Evolutionary conservation across 2,113 vertebrate genomes (phyloP).

Genomic region (Lanius collurio): DNA sequence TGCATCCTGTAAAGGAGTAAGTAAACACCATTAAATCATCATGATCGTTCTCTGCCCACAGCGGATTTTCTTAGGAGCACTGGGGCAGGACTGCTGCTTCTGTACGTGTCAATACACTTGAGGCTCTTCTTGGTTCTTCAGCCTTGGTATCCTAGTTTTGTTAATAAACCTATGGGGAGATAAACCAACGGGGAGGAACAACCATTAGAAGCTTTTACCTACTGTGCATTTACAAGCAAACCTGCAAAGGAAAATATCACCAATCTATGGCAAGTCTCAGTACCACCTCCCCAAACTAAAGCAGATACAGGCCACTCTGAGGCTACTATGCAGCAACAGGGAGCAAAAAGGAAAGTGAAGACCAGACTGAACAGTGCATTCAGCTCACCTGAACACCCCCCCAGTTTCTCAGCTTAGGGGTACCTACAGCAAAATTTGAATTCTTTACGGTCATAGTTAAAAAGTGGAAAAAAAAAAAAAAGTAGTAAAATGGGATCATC

Average conservation of each 20-base stretch:
- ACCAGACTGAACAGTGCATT: constrained; percentile 86
- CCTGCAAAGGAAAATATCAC: constrained; percentile 86
- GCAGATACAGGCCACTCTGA: constrained; percentile 75
- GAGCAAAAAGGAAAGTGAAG: constrained; percentile 76
- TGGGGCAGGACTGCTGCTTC: constrained; percentile 88
- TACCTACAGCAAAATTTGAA: constrained; percentile 87
- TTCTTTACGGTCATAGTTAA: constrained; percentile 81
- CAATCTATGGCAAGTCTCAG: constrained; percentile 80
- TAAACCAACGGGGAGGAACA: constrained; percentile 99
- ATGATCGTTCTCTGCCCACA: constrained; percentile 88
- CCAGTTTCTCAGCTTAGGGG: constrained; percentile 92
- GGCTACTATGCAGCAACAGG: constrained; percentile 70
- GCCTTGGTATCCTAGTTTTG: constrained; percentile 96
- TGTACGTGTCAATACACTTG: constrained; percentile 99
- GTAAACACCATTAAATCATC: constrained; percentile 86
- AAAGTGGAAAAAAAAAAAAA: constrained; percentile 76
- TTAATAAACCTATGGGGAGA: constrained; percentile 99
- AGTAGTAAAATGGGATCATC: constrained; percentile 64
- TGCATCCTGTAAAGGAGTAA: constrained; percentile 84
- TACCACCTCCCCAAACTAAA: constrained; percentile 80
- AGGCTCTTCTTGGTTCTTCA: constrained; percentile 95
- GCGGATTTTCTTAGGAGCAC: constrained; percentile 88
- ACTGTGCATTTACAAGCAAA: constrained; percentile 76
- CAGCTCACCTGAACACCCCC: constrained; percentile 96
- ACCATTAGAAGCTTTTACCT: constrained; percentile 94